These are phyloP conservation scores for Aphidius ervi DNA, from an alignment of 1,140 invertebrate species.

Conservation along the genomic window DNA sequence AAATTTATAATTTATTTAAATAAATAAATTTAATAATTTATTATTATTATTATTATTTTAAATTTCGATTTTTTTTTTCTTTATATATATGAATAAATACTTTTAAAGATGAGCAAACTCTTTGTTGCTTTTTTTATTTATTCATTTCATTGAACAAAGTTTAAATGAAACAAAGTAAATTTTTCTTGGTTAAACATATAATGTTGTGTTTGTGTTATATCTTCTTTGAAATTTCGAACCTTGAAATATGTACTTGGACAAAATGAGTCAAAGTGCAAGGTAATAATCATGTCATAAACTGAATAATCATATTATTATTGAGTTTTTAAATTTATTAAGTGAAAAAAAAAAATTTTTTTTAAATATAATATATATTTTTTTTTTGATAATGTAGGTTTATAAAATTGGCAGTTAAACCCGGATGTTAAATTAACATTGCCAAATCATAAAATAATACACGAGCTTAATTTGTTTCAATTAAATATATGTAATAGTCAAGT, in stretches of 20 bases:
- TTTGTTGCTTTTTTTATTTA: no score
- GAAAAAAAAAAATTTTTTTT: not conserved
- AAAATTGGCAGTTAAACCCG: slow-evolving; percentile 24
- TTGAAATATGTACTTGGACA: slow-evolving; percentile 16
- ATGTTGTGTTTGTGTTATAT: slow-evolving; percentile 14
- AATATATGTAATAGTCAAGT: slow-evolving; percentile 10
- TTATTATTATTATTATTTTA: not conserved
- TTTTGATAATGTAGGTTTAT: no score
- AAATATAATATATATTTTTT: no score
- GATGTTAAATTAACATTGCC: slow-evolving; percentile 17
- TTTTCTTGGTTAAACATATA: slow-evolving; percentile 15
- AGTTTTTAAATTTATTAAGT: not conserved
- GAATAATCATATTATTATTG: slow-evolving; percentile 10
- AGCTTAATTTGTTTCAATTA: slow-evolving; percentile 2
- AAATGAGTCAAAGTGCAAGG: slow-evolving; percentile 26
- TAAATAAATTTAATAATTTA: not conserved
- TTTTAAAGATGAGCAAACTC: not conserved
- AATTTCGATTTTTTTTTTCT: no score
- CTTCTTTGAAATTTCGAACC: slow-evolving; percentile 19
- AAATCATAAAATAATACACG: slow-evolving; percentile 18
- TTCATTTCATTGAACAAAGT: no score
- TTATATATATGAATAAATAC: not conserved
- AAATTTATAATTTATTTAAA: not conserved
- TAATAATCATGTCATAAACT: slow-evolving; percentile 17
- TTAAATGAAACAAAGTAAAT: no score